These are phyloP conservation scores for Pelochelys cantorii DNA, from an alignment of 2,797 vertebrate genomes.

Conservation along the genomic window DNA sequence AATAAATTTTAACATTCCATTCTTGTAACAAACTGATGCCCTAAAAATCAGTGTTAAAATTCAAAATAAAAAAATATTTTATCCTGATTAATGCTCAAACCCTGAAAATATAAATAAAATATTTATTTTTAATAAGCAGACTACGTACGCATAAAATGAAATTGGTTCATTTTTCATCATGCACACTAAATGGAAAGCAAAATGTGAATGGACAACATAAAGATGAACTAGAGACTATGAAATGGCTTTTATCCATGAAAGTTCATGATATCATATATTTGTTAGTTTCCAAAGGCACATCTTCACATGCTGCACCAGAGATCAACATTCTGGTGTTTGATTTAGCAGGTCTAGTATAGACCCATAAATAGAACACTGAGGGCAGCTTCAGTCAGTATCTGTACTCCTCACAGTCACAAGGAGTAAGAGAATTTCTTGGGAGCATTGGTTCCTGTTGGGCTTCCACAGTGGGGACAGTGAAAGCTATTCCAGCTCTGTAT, in stretches of 20 bases:
- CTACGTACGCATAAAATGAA: background rate
- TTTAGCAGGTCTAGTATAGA: no score
- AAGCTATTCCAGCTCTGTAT: no score
- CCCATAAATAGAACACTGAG: no score
- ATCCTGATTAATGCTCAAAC: background rate
- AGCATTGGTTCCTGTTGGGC: no score
- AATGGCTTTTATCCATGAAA: background rate
- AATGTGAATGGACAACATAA: background rate
- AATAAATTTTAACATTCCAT: background rate
- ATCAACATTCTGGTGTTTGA: no score
- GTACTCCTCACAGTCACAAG: no score
- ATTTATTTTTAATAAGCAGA: background rate
- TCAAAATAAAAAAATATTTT: background rate
- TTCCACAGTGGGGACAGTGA: no score
- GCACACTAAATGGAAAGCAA: background rate
- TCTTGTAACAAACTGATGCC: background rate
- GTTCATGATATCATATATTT: no score
- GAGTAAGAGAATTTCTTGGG: no score
- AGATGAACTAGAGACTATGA: background rate
- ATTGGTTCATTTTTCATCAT: background rate
- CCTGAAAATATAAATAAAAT: background rate
- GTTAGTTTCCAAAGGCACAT: no score
- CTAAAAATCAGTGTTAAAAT: background rate
- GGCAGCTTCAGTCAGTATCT: no score
- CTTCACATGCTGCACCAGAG: no score